Conservation (phyloP, 2,113 vertebrate genomes). For the Eulemur rufifrons region DNA sequence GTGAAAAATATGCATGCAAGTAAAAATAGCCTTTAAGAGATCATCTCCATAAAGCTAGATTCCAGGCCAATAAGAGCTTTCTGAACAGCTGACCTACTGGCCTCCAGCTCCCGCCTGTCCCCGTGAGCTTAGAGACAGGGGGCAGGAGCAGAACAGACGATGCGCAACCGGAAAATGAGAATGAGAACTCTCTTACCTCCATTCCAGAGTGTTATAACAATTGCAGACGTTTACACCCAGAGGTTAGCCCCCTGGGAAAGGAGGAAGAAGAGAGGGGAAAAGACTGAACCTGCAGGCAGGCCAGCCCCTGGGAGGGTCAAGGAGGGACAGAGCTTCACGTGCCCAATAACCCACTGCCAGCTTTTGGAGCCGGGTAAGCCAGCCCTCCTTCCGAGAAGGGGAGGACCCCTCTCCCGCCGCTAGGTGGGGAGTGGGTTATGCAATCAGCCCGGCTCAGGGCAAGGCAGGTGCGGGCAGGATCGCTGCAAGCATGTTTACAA, state of each 20-base stretch:
- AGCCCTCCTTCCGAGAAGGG: not conserved
- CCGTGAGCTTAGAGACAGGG: not conserved
- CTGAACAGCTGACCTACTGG: not conserved
- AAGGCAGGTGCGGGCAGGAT: not conserved
- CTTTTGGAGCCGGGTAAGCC: not conserved
- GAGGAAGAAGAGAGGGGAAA: not conserved
- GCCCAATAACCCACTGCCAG: not conserved
- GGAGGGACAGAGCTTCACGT: not conserved
- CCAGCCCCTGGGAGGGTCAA: not conserved
- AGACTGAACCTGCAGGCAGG: not conserved
- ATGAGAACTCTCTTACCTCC: not conserved
- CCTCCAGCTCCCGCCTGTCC: not conserved
- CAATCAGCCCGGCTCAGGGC: not conserved
- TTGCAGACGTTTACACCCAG: not conserved
- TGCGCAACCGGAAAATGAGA: not conserved
- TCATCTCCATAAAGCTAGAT: not conserved
- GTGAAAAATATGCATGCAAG: not conserved
- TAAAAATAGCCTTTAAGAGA: not conserved
- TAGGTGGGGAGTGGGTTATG: not conserved
- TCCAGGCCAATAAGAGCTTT: not conserved
- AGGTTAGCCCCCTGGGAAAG: not conserved
- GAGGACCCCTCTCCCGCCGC: no score
- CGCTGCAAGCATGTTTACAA: not conserved
- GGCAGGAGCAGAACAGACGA: not conserved
- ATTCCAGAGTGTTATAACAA: not conserved